phyloP scores from a whole-genome alignment of 2,888 invertebrate species.

The Chalcosyrphus nemorum region DNA sequence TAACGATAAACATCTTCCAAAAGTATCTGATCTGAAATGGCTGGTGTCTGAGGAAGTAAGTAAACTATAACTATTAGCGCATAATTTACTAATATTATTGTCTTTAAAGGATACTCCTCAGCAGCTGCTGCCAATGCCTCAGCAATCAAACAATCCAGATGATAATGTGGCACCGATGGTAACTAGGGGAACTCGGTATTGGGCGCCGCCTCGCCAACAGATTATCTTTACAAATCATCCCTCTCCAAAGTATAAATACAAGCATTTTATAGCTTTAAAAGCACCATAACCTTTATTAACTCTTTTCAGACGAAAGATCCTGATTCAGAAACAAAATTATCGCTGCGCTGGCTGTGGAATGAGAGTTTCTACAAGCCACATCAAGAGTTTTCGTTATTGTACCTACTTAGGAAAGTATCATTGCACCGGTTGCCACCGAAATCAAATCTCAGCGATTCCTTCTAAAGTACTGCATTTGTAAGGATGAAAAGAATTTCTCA shows the following conservation, averaged over 20 bases:
- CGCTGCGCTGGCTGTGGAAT: constrained; percentile 93
- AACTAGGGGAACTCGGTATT: constrained; percentile 89
- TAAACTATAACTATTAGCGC: background rate
- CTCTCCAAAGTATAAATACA: constrained; percentile 84
- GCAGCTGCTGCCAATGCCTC: constrained; percentile 89
- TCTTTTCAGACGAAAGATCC: constrained; percentile 84
- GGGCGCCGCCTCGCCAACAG: constrained; percentile 93
- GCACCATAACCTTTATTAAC: too few relatives aligned
- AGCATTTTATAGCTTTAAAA: too few relatives aligned
- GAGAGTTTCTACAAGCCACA: constrained; percentile 88
- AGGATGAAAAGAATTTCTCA: background rate
- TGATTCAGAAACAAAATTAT: constrained; percentile 89
- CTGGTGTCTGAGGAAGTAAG: constrained; percentile 86
- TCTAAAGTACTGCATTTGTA: constrained; percentile 84
- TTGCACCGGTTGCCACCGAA: constrained; percentile 93
- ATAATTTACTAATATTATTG: background rate
- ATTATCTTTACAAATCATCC: constrained; percentile 91
- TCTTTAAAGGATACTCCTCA: constrained; percentile 87
- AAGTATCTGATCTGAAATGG: constrained; percentile 91
- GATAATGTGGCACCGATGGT: constrained; percentile 83
- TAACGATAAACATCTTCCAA: constrained; percentile 88
- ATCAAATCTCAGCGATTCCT: constrained; percentile 88
- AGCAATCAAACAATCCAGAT: constrained; percentile 83
- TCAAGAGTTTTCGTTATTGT: constrained; percentile 90
- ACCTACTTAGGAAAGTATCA: constrained; percentile 92